Base-by-base conservation (phyloP, 1,140 invertebrate genomes). In the Drosophila guanche region DNA sequence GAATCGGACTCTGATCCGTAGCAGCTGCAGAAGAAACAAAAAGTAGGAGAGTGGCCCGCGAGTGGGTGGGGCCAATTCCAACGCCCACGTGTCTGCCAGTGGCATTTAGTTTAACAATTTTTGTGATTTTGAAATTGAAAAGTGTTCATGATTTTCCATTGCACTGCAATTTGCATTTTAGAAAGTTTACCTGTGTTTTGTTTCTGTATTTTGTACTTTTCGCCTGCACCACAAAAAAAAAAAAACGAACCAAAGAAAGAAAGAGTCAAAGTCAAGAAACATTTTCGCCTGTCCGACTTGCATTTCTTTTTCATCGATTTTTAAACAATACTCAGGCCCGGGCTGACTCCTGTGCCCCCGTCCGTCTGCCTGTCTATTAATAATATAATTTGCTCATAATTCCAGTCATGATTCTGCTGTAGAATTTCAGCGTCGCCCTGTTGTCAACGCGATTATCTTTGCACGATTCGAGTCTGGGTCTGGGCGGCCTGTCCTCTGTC, bases 161-260 rank as follows among this genome's bases (percentile, higher is more conserved):
- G 81, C 83, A 86, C 27, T 77, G 63, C 42, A 29, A 85, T 86
- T 86, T 78, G 81, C 81, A 86, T 86, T 86, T 86, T 86, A 86
- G 81, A 86, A 86, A 86, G 81, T 81, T 37, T 77, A 86, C 69
- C 81, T 73, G 65, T 81, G 69, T 86, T 83, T 72, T 63, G 69
- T 86, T 83, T 72, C 63, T 80, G 68, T 20, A 20, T 20, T 80
- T 81, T 27, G 1, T 37, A 4, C 10, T 33, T 78, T 76, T 76
- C 66, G 52, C 56, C 76, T 85, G 81, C 81, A 86, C 76, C 80
- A 65, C 60, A 63, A 61, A 42, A 62, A 22, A 71, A 62, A 54
- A 45, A 40, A 27, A 47, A 33, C 33, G 52, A 20, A 20, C 16
- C 42, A 55, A 37, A 10, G 51, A 69, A 56, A 57, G 54, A 57